These are phyloP conservation scores for Tetraodon nigroviridis DNA, from an alignment of 2,113 vertebrate genomes.

Conservation along the genomic window DNA sequence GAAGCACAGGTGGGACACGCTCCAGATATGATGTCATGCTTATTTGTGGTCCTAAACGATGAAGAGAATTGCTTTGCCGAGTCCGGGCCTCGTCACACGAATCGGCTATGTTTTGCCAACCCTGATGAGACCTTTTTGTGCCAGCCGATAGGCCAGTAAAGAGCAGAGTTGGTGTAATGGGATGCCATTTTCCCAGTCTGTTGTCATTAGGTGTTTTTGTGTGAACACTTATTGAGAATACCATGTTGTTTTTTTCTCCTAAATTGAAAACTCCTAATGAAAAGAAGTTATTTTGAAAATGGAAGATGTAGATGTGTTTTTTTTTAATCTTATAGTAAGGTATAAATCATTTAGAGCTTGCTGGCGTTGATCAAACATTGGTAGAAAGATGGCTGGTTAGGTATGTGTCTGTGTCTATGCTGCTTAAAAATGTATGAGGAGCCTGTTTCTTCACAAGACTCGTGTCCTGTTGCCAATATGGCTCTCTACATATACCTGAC, in stretches of 20 bases:
- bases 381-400: slow-evolving; percentile 14
- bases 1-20: slow-evolving; percentile 85
- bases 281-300: too few species aligned
- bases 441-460: slow-evolving; percentile 50
- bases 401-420: slow-evolving; percentile 10
- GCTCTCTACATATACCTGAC: too few species aligned
- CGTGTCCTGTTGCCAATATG: slow-evolving; percentile 28
- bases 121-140: not conserved
- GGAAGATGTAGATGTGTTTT: slow-evolving; percentile 35
- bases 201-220: slow-evolving; percentile 41
- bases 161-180: slow-evolving; percentile 31
- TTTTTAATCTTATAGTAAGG: slow-evolving; percentile 38
- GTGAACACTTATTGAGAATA: slow-evolving; percentile 39
- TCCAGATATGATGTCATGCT: slow-evolving; percentile 48
- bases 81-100: too few species aligned
- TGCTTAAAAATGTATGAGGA: slow-evolving; percentile 55
- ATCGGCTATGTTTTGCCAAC: not conserved
- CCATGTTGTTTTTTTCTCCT: slow-evolving; percentile 31
- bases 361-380: slow-evolving; percentile 30
- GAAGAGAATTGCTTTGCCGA: not conserved
- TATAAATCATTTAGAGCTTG: slow-evolving; percentile 67
- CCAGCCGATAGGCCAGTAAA: slow-evolving; percentile 8
- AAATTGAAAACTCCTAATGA: slow-evolving; percentile 13
- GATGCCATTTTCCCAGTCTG: slow-evolving; percentile 37
- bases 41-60: slow-evolving; percentile 42